Evolutionary conservation across 1,140 invertebrate genomes (phyloP), one percentile per base, ranked within the genome.

Genomic region (Helicoverpa zea): DNA sequence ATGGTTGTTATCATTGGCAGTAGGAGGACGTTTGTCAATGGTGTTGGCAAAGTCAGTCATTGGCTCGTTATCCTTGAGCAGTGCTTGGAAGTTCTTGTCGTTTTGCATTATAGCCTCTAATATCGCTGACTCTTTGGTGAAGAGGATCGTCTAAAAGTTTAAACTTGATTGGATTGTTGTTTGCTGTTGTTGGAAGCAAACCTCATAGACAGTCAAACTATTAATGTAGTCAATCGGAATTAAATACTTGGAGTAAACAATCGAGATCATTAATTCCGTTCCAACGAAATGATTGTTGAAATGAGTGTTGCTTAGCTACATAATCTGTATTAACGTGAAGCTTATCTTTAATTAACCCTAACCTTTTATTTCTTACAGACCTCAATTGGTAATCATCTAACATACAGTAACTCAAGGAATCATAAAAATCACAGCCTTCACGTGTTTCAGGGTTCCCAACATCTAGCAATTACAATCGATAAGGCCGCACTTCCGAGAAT

Each of bases 51-150:
- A 77, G 16, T 91, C 88, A 73, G 16, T 77, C 54, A 87, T 66
- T 0, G 88, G 86, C 49, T 94, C 87, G 72, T 94, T 94, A 56
- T 95, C 94, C 76, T 92, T 93, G 3, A 95, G 93, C 30, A 96
- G 88, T 11, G 93, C 92, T 85, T 96, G 95, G 92, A 97, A 98
- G 29, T 96, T 96, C 79, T 95, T 95, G 92, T 98, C 98, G 90
- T 97, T 96, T 58, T 95, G 89, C 68, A 97, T 96, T 68, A 98
- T 96, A n/a, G 95, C 89, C 91, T 98, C 97, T 30, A 98, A 93
- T 76, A 98, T 97, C 23, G 91, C 88, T 72, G 98, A 96, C 87
- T 98, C 96, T 74, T 96, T 97, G 30, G 97, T 98, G 90, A 98
- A 98, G 72, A 98, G 93, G 84, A 98, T 98, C 16, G 97, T 98